Evolutionary conservation across 2,113 vertebrate species (phyloP), one percentile per base, ranked within the genome.

Genomic region (Fregata magnificens): DNA sequence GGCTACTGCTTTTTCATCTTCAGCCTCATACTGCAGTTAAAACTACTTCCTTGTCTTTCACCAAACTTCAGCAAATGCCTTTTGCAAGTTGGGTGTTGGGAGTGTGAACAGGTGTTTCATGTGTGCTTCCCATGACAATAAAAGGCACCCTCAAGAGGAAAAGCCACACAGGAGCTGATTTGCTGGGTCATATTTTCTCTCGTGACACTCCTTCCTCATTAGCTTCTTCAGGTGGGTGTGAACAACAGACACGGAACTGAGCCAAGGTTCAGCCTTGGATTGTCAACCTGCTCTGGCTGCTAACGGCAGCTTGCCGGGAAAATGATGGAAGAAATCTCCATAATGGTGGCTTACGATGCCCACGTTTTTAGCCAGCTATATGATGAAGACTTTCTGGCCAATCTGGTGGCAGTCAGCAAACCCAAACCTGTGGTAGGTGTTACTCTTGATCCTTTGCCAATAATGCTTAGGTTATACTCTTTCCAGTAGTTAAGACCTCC

Each of bases 261-360:
- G 42, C 47, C 86, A 50, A 66, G 94, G 93, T 81, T 93, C 93
- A 67, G 80, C 95, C 87, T 47, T 38, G 93, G 38, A 34, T 78
- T 73, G 71, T 2, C 38, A 29, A 9, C 31, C 85, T 13, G 87
- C 87, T 69, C 71, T 19, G 38, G 69, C 94, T 14, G 24, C 92
- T 83, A 42, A 50, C 58, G 19, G 82, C 94, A 86, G 93, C 52
- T 85, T 80, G 92, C 88, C 36, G 65, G 88, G 98, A 99, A 97
- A 96, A 99, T 99, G 99, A 99, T 99, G 99, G 98, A 99, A 98
- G 99, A 99, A 97, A 95, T 99, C 97, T 99, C 99, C 82, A 99
- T 99, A 88, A 98, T 97, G 96, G 99, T 99, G 97, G 99, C 99
- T 31, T 99, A 99, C 29, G 98, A 99, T 42, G 99, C 99, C 87